Evolutionary conservation across 2,797 vertebrate genomes (phyloP).

Genomic region (Heterohyrax brucei): DNA sequence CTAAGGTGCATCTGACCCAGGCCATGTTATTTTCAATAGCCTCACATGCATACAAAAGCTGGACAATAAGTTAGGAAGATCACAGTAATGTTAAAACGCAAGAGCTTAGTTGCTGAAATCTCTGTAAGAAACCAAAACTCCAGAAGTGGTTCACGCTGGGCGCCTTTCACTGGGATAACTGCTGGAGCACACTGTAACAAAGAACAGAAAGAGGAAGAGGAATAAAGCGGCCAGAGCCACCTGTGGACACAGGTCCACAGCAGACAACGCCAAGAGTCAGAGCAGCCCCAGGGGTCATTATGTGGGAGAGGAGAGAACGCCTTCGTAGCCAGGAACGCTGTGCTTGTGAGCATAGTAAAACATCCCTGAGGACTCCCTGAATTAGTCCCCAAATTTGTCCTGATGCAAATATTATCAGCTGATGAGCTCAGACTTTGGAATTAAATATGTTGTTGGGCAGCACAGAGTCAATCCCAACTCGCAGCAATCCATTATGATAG

Average conservation of each 20-base stretch:
- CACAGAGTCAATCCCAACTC: neutral
- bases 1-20: neutral
- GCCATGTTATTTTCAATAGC: neutral
- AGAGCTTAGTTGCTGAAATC: neutral
- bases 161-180: neutral
- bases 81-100: neutral
- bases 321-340: neutral
- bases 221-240: neutral
- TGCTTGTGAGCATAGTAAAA: neutral
- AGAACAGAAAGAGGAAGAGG: neutral
- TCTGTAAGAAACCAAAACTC: neutral
- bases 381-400: neutral
- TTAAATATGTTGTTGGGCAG: neutral
- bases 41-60: neutral
- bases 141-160: neutral
- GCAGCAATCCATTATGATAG: neutral
- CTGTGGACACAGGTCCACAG: neutral
- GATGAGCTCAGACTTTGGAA: neutral
- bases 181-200: neutral
- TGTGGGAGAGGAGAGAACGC: neutral
- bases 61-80: neutral
- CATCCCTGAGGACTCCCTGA: neutral
- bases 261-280: neutral
- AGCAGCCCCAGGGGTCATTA: neutral
- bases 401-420: neutral